Evolutionary conservation across 2,797 vertebrate species (phyloP), one percentile per base, ranked within the genome.

Genomic region (Coregonus ussuriensis): DNA sequence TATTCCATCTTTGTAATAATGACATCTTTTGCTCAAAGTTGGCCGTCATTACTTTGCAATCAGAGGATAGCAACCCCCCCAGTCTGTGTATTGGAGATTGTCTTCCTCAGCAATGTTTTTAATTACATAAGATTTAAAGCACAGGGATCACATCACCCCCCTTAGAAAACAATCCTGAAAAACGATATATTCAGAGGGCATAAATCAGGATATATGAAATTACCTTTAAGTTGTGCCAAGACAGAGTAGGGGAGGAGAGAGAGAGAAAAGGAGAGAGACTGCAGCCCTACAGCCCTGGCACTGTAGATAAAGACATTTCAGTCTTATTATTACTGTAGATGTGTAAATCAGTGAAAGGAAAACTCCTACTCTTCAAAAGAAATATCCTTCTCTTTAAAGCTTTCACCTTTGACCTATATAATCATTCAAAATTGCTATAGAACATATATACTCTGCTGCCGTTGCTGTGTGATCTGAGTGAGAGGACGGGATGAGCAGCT

Each of bases 401-500:
- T 69, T 80, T 82, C 65, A 83, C 68, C 6, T 16, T 78, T 81
- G 74, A 87, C 84, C 79, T 80, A 71, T 79, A 77, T 79, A 79
- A 85, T 86, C 74, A 84, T 80, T 85, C 66, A 63, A n/a, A 4
- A 31, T 54, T 16, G 13, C 21, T 29, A 72, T 15, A 1, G 3
- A 72, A 72, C 18, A n/a, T 21, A 37, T n/a, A 21, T 9, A 51
- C n/a, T 56, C 25, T 72, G 13, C 52, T 33, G 25, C 51, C 15
- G 0, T 33, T 0, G 25, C 53, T 35, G n/a, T 41, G 37, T 6
- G 6, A n/a, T 18, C 16, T 11, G 68, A 41, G 16, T 86, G 88
- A 90, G 90, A 91, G 89, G 82, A 88, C 88, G 80, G 71, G 83
- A 91, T 79, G 89, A 88, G 87, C 87, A 91, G 88, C 89, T 90